These are phyloP conservation scores for Polymixis flavicincta DNA, from an alignment of 2,888 invertebrate genomes.

Conservation along the genomic window DNA sequence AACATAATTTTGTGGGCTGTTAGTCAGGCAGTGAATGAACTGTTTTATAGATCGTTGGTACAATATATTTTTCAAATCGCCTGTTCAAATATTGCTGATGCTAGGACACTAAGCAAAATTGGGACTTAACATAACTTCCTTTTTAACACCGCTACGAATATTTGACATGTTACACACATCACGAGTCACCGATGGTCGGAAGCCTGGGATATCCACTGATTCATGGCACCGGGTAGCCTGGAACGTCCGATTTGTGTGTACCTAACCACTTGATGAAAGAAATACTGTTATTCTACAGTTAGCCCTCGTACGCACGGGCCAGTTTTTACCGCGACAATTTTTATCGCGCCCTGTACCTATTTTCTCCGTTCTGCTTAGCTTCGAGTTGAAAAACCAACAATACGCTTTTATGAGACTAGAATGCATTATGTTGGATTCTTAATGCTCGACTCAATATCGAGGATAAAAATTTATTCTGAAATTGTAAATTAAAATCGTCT, in stretches of 20 bases:
- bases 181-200: neutral
- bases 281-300: conserved; percentile 1
- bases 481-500: neutral
- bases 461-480: neutral
- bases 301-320: neutral
- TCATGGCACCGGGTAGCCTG: neutral
- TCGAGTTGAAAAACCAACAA: neutral
- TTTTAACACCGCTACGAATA: conserved; percentile 11
- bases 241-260: neutral
- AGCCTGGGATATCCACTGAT: conserved; percentile 25
- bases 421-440: neutral
- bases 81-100: neutral
- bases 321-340: neutral
- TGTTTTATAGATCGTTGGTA: neutral
- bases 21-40: neutral
- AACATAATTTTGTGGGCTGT: too few relatives aligned
- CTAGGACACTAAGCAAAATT: neutral
- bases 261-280: neutral
- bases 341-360: neutral
- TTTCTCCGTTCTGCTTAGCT: neutral
- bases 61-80: neutral
- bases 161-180: conserved; percentile 5
- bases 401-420: neutral
- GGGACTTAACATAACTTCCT: conserved; percentile 13
- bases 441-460: neutral